Conservation (phyloP, 2,113 vertebrate genomes). For the Zonotrichia leucophrys region DNA sequence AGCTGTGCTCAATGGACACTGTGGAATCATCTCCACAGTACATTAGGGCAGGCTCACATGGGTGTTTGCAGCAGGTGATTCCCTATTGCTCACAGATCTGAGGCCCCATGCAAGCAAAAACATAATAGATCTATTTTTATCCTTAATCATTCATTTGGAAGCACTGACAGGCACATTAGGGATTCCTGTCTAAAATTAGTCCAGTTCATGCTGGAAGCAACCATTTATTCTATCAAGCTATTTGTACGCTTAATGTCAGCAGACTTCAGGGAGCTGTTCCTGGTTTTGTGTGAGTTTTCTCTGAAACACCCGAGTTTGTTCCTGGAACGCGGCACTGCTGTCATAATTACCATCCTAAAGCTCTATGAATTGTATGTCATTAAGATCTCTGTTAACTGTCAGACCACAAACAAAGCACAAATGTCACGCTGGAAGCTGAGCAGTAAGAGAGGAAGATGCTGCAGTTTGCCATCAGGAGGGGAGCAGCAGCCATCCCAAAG, state of each 20-base stretch:
- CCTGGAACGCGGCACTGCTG: neutral
- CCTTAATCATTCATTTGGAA: constrained; percentile 56
- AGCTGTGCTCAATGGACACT: neutral
- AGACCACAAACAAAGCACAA: neutral
- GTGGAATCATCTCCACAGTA: constrained; percentile 21
- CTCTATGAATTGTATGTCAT: neutral
- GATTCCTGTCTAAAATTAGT: constrained; percentile 69
- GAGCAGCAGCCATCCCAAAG: neutral
- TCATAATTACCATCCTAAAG: neutral
- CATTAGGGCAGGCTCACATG: neutral
- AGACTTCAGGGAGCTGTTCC: constrained; percentile 21
- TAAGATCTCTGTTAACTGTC: neutral
- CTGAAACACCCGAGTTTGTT: neutral
- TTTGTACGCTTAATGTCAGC: constrained; percentile 23
- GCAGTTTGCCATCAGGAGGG: neutral
- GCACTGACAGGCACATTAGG: constrained; percentile 45
- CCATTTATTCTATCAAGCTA: constrained; percentile 56
- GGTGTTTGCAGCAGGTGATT: neutral
- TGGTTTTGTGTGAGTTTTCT: neutral
- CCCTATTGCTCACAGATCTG: constrained; percentile 9
- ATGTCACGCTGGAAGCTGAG: neutral
- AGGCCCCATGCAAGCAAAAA: neutral
- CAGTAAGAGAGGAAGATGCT: neutral
- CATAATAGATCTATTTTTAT: constrained; percentile 49
- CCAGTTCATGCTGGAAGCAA: constrained; percentile 55